Evolutionary conservation across 2,113 vertebrate species (phyloP).

Genomic region (Pelobates fuscus): DNA sequence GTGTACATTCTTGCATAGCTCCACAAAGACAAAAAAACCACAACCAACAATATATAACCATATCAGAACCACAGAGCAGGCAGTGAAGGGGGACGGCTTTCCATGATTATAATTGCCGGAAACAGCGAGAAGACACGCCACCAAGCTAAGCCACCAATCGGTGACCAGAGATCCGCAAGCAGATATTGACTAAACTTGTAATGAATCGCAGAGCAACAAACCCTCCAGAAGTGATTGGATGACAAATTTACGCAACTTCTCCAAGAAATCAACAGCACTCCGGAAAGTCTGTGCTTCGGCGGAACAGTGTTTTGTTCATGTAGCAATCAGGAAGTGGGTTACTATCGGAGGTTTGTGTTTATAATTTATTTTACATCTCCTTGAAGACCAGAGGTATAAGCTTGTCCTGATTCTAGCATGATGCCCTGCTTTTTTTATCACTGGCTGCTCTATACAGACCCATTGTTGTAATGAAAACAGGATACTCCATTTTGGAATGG

Average conservation of each 20-base stretch:
- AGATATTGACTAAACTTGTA: slow-evolving; percentile 9
- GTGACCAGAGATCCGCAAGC: slow-evolving; percentile 27
- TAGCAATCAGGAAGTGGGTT: slow-evolving; percentile 15
- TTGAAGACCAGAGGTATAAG: no score
- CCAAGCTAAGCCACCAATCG: slow-evolving; percentile 38
- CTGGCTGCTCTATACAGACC: no score
- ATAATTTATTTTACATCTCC: no score
- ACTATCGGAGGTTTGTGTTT: no score
- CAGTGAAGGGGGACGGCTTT: slow-evolving; percentile 23
- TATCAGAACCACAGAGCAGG: slow-evolving; percentile 33
- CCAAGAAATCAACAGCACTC: slow-evolving; percentile 10
- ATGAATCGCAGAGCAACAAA: slow-evolving; percentile 22
- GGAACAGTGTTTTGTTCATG: slow-evolving; percentile 24
- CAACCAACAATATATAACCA: slow-evolving; percentile 29
- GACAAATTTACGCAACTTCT: slow-evolving; percentile 7
- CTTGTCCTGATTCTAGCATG: no score
- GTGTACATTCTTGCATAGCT: slow-evolving; percentile 44
- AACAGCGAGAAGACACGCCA: slow-evolving; percentile 45
- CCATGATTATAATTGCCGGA: slow-evolving; percentile 37
- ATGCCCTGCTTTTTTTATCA: no score
- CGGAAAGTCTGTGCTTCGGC: slow-evolving; percentile 24
- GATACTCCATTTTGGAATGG: no score
- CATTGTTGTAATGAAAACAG: no score
- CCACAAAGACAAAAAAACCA: slow-evolving; percentile 2
- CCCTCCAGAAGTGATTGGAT: slow-evolving; percentile 11